Base-by-base conservation (phyloP, 2,797 vertebrate species). In the Liasis olivaceus region DNA sequence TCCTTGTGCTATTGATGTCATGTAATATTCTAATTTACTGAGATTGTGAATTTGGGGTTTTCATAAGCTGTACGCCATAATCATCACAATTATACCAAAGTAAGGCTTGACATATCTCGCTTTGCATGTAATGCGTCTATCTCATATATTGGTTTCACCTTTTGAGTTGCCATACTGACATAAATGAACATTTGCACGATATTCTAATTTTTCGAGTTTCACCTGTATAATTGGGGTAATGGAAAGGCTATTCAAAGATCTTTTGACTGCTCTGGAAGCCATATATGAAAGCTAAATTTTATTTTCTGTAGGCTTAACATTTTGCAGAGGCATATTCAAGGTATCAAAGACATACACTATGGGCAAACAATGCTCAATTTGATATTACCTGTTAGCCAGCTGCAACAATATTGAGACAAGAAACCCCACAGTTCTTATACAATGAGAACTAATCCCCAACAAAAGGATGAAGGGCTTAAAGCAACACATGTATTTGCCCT, bases 401-500 rank as follows among this genome's bases (percentile, higher is more conserved):
- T 90, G 90, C 62, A 91, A 86, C 89, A 72, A 64, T 87, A 87
- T 90, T 64, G 91, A 89, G 58, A 91, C 85, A 87, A 31, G 86
- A 92, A 91, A 91, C 87, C 86, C 95, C 88, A 88, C 89, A 22
- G 96, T 22, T 92, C 90, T 62, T 81, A 91, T 93, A 96, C 94
- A 96, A 96, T 86, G 66, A 90, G 91, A 90, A 94, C 91, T 96
- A 95, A 97, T 96, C 95, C 95, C 88, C 91, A 86, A 0, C 95
- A 85, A 20, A 93, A 95, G 95, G 95, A 93, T 91, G 91, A n/a
- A 85, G 91, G 62, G 93, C 91, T 95, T 95, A 96, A 95, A 96
- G 94, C 28, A 95, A 92, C 91, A 66, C 91, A 95, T 91, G 93
- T 87, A 91, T 92, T 93, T 96, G 92, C 89, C 93, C 95, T 96